phyloP scores from a whole-genome alignment of 2,797 vertebrate genomes.

The Sebastes cheni region DNA sequence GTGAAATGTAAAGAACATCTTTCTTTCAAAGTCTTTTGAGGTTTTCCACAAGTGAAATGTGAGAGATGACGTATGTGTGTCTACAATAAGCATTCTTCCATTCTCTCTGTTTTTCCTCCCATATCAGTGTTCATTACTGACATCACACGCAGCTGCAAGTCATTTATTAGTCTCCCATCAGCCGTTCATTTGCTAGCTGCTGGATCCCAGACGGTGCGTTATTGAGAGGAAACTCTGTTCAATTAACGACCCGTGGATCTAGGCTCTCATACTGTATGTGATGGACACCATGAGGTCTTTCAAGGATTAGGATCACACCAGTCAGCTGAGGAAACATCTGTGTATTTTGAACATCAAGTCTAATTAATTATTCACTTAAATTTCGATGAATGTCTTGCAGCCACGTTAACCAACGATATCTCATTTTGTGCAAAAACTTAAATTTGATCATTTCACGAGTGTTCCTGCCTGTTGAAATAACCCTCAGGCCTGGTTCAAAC shows the following conservation, averaged over 20 bases:
- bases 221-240: constrained; percentile 34
- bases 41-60: neutral
- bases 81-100: neutral
- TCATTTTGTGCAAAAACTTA: neutral
- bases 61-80: neutral
- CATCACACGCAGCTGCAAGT: constrained; percentile 56
- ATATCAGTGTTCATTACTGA: constrained; percentile 26
- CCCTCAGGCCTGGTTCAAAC: constrained; percentile 2
- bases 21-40: neutral
- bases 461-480: constrained; percentile 6
- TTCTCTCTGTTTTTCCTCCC: neutral
- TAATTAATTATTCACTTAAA: neutral
- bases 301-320: neutral
- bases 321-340: neutral
- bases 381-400: neutral
- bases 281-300: neutral
- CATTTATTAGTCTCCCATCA: constrained; percentile 60
- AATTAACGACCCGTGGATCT: constrained; percentile 34
- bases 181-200: constrained; percentile 42
- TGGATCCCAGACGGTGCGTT: constrained; percentile 37
- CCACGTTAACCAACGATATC: no score
- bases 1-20: neutral
- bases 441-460: neutral
- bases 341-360: neutral
- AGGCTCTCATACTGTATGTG: neutral